Evolutionary conservation across 1,140 invertebrate genomes (phyloP).

Genomic region (Brachionus asplanchnoidis): DNA sequence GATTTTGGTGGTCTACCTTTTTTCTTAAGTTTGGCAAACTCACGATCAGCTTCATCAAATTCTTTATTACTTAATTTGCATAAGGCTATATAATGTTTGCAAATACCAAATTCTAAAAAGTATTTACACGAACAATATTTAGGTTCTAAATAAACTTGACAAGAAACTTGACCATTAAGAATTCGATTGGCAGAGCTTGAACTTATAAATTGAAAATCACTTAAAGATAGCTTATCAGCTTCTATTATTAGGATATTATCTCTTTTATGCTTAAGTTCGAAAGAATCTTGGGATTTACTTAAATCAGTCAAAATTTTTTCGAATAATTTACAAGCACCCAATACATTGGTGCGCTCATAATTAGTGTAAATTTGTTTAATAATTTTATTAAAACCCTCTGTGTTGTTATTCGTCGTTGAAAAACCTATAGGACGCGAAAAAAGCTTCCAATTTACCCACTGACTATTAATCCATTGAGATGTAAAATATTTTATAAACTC

Average conservation of each 20-base stretch:
- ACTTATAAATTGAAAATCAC: neutral
- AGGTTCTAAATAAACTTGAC: neutral
- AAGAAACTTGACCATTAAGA: neutral
- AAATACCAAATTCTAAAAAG: slow-evolving; percentile 9
- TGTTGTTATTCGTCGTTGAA: neutral
- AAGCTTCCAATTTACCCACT: neutral
- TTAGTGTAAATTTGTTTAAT: neutral
- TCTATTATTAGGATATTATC: neutral
- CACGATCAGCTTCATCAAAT: neutral
- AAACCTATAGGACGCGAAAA: neutral
- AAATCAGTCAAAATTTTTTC: neutral
- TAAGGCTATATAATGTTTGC: neutral
- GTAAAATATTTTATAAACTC: neutral
- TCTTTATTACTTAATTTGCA: neutral
- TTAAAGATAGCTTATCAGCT: neutral
- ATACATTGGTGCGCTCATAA: neutral
- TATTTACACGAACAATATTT: neutral
- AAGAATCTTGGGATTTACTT: neutral
- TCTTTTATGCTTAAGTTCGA: neutral
- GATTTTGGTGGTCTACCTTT: neutral
- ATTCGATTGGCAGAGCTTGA: neutral
- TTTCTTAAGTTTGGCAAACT: neutral
- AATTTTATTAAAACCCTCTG: neutral
- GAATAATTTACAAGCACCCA: neutral
- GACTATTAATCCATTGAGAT: neutral